Base-by-base conservation (phyloP, 2,113 vertebrate species). In the Petromus typicus region DNA sequence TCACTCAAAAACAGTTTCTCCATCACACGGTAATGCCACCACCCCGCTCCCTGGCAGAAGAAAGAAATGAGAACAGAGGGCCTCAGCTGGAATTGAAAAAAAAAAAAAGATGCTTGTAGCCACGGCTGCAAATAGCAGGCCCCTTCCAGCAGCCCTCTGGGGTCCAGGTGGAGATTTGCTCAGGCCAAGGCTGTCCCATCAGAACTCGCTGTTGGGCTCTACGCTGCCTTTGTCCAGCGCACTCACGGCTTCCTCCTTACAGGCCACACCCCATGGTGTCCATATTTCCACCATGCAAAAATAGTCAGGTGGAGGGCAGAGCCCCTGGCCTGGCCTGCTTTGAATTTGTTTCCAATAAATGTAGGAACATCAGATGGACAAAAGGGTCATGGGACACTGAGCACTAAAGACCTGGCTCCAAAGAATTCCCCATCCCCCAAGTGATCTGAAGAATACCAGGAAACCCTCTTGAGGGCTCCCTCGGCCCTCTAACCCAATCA, bases 1-100 rank as follows among this genome's bases (percentile, higher is more conserved):
- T 98, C 78, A 98, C 98, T 86, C 99, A 99, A 67, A 99, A 98
- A 97, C 98, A 97, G 89, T 98, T 98, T 96, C 98, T 99, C 79
- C 97, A 99, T 96, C 98, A 96, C 90, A 97, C 97, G 98, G 99
- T 99, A 98, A 94, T 27, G 66, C 23, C 56, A 0, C 80, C 91
- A 48, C 34, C 51, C 43, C 0, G 32, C 85, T 91, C 76, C 7
- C 67, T 84, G 20, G 76, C 69, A 64, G 14, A 45, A 57, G 37
- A 14, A 14, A 82, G 85, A 66, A 48, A 30, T 25, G 0, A 45
- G 48, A 61, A 13, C 7, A 34, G 51, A 51, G 57, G 82, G 40
- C 40, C 18, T 9, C 18, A 5, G n/a, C 18, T 43, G 69, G 81
- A 48, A 32, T 0, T 37, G 30, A 51, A 82, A 30, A 34, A 30